Conservation (phyloP, 2,797 vertebrate genomes). For the Simalia tracyae region DNA sequence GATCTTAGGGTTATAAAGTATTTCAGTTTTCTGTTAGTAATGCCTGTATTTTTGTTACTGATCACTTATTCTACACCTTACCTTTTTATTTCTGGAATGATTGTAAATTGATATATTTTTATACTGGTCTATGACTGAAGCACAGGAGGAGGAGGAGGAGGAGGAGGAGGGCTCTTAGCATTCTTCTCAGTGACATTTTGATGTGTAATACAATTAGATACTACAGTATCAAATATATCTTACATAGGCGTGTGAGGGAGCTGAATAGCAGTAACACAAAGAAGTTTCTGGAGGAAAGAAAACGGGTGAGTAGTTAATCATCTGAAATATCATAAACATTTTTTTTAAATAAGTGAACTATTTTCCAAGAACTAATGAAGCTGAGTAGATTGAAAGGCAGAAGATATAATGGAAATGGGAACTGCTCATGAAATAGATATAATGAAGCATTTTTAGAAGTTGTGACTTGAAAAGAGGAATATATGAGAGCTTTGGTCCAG, state of each 20-base stretch:
- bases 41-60: neutral
- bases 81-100: neutral
- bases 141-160: neutral
- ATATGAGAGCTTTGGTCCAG: neutral
- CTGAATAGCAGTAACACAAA: slow-evolving; percentile 99
- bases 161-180: accelerated
- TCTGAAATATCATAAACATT: neutral
- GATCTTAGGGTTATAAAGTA: neutral
- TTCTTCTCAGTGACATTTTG: neutral
- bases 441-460: neutral
- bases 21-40: neutral
- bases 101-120: neutral
- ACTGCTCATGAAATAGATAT: neutral
- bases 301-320: slow-evolving; percentile 81
- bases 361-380: neutral
- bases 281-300: slow-evolving; percentile 98
- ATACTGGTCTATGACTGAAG: neutral
- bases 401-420: neutral
- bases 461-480: neutral
- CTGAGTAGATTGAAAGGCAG: neutral
- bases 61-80: neutral
- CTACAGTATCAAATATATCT: slow-evolving; percentile 26
- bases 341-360: neutral
- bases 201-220: neutral
- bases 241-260: slow-evolving; percentile 91